phyloP scores from a whole-genome alignment of 2,113 vertebrate species.

The Pavo muticus region DNA sequence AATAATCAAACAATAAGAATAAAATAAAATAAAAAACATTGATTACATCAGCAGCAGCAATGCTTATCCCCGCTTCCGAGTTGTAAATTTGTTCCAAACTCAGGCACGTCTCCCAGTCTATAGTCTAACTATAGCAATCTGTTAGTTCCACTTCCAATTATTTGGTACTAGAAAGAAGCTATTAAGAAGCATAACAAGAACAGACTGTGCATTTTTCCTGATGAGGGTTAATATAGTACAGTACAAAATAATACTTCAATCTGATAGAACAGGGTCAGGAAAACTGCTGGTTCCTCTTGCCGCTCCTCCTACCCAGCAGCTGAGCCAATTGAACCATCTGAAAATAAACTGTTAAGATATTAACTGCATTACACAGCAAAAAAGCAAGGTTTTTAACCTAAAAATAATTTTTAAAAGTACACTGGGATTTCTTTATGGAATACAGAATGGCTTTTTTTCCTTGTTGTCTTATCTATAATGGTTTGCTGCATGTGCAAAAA shows the following conservation, averaged over 20 bases:
- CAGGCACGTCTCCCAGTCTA: conserved; percentile 24
- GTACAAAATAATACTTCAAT: conserved; percentile 40
- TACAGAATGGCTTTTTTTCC: not conserved
- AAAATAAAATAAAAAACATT: not conserved
- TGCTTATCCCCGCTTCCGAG: not conserved
- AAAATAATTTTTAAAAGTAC: not conserved
- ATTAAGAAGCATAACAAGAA: conserved; percentile 65
- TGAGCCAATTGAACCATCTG: conserved; percentile 12
- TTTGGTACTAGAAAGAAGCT: conserved; percentile 50
- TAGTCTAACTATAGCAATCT: conserved; percentile 41
- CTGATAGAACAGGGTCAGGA: conserved; percentile 38
- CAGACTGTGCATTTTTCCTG: conserved; percentile 65
- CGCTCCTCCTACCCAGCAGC: not conserved
- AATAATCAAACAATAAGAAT: not conserved
- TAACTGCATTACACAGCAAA: not conserved
- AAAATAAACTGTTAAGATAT: not conserved
- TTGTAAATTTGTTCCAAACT: conserved; percentile 33
- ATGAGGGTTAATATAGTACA: conserved; percentile 48
- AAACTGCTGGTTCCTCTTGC: not conserved
- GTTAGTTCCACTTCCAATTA: conserved; percentile 46
- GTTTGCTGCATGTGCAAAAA: not conserved
- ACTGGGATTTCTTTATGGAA: not conserved
- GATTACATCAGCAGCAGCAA: not conserved
- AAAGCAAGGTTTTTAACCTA: not conserved
- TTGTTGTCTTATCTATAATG: not conserved